Evolutionary conservation across 2,113 vertebrate genomes (phyloP).

Genomic region (Aviceda subcristata): DNA sequence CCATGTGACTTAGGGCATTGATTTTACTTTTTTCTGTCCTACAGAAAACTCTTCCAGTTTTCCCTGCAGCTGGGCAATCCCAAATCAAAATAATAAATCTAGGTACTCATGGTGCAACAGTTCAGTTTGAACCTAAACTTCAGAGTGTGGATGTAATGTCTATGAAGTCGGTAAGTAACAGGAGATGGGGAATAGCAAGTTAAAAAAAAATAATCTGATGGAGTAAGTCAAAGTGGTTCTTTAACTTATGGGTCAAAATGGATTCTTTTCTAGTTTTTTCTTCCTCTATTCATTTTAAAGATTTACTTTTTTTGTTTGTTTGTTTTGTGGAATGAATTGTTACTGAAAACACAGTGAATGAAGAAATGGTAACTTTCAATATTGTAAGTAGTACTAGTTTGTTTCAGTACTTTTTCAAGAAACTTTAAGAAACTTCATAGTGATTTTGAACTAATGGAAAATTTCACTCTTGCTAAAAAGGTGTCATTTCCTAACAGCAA

Average conservation of each 20-base stretch:
- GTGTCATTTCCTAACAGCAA: not conserved
- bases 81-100: conserved; percentile 89
- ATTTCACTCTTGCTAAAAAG: not conserved
- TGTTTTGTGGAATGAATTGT: not conserved
- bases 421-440: not conserved
- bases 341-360: not conserved
- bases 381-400: not conserved
- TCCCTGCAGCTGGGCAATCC: conserved; percentile 73
- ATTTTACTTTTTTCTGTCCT: not conserved
- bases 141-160: fast-evolving
- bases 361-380: not conserved
- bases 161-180: not conserved
- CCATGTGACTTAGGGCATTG: not conserved
- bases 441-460: not conserved
- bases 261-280: not conserved
- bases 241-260: not conserved
- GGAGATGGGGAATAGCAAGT: not conserved
- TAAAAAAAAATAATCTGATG: not conserved
- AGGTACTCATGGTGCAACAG: not conserved
- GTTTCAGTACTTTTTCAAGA: not conserved
- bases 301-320: not conserved
- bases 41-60: conserved; percentile 86
- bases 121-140: not conserved
- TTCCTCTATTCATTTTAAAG: not conserved
- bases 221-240: not conserved